Evolutionary conservation across 2,797 vertebrate species (phyloP), one percentile per base, ranked within the genome.

Genomic region (Chaenodraco wilsoni): DNA sequence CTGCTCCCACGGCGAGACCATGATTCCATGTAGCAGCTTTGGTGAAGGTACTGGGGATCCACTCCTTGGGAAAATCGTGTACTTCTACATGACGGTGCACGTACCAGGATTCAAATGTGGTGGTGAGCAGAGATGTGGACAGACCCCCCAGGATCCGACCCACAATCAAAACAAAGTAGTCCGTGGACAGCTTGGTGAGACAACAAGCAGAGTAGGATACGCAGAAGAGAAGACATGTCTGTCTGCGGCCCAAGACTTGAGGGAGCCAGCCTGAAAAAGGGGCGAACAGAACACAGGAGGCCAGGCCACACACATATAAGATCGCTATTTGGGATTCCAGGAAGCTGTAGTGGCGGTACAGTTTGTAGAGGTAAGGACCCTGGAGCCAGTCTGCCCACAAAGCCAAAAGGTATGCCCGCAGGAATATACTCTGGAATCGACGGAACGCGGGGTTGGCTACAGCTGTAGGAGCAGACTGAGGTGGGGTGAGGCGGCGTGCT

Each of bases 371-470:
- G 87, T 98, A 98, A 16, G 97, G 97, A 13, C 96, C 97, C 89
- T 98, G 97, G 57, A 98, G 94, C 97, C 97, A 98, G 90, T 98
- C 97, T 14, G 97, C 96, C 75, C 96, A 97, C 83, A 98, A 89
- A 3, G 96, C 97, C 84, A 96, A 86, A 43, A 98, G 96, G 84
- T 98, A 98, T 27, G 95, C 95, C 43, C 94, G 93, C 68, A 97
- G 95, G 70, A 97, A 98, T 54, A 95, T 86, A 37, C 85, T 87
- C 80, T 98, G 97, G 88, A 97, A 98, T 13, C 85, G 86, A n/a
- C 95, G 92, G 82, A 97, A 98, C 14, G 92, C 96, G 0, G 96
- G 97, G 87, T 98, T 98, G 85, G 94, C 95, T n/a, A 92, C 90
- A 8, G 96, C 89, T 5, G 89, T 88, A 0, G 90, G 84, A 2